Evolutionary conservation across 2,888 invertebrate genomes (phyloP).

Genomic region (Conops quadrifasciatus): DNA sequence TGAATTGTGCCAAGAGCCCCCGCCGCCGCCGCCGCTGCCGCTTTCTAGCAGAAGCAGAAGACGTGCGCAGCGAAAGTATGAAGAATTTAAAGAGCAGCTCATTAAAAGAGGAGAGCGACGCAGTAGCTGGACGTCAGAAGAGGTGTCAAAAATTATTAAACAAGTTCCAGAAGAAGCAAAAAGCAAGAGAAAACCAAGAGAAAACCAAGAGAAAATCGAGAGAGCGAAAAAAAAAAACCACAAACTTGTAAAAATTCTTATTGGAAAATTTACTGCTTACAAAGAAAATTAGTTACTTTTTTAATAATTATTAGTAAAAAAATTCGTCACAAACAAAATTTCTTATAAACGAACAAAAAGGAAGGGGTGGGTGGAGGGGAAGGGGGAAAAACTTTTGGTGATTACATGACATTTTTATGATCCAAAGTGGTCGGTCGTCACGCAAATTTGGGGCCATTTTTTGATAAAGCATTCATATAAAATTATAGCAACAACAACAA

Average conservation of each 20-base stretch:
- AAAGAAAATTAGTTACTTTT: no score
- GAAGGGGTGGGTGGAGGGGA: neutral
- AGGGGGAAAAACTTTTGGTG: neutral
- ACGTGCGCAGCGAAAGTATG: constrained; percentile 29
- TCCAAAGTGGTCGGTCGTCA: no score
- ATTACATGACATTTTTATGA: no score
- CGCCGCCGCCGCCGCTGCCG: neutral
- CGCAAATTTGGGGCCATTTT: no score
- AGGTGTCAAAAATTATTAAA: neutral
- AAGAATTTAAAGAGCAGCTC: neutral
- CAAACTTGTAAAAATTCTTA: no score
- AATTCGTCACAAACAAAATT: no score
- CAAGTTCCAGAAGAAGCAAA: no score
- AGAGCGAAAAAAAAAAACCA: neutral
- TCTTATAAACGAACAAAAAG: neutral
- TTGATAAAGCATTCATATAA: neutral
- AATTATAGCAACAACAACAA: neutral
- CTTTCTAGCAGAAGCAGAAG: neutral
- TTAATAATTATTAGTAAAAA: no score
- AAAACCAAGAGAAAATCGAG: neutral
- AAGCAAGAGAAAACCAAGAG: no score
- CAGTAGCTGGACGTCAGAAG: neutral
- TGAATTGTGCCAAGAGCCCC: neutral
- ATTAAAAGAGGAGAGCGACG: neutral
- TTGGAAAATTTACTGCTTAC: no score